Base-by-base conservation (phyloP, 2,113 vertebrate genomes). In the Cervus canadensis region DNA sequence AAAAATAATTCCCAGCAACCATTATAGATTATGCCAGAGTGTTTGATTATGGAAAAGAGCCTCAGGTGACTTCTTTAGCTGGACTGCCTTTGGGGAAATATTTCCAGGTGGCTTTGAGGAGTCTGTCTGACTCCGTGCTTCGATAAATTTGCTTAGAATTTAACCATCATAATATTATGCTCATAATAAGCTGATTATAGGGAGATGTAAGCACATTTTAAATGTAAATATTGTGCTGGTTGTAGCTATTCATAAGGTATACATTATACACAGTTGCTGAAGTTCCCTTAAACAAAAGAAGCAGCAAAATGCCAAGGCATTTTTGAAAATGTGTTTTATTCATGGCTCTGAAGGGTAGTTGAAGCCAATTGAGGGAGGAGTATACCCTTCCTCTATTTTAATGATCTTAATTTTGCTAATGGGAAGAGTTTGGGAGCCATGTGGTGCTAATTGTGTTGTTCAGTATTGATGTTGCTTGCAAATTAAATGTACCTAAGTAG, bases 401-500 rank as follows among this genome's bases (percentile, higher is more conserved):
- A 76, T 91, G 84, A 8, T 97, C 93, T 96, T 97, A 96, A 96
- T 98, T 98, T 98, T 43, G 30, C 89, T 97, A 98, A 96, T 85
- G 74, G 52, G 85, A 81, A 56, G 91, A 98, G 85, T 40, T 97
- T 30, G 95, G 97, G 76, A 98, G 92, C 92, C 97, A 83, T n/a
- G 91, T 92, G 91, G 93, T 17, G 93, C 95, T 98, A 96, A 83
- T 93, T 76, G 56, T 33, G 25, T 96, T 98, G 40, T 54, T 97
- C 56, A 48, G 13, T 95, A 95, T n/a, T 86, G 93, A 98, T 96
- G 94, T 87, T 89, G 92, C 23, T 67, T 89, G 43, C 96, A 95
- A 98, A 97, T 91, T 26, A 97, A 94, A 97, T 83, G 85, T 54
- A 97, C 67, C 97, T 97, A 98, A 98, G 97, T 94, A 98, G 87